These are phyloP conservation scores for Eupithecia exiguata DNA, from an alignment of 2,888 invertebrate genomes.

Conservation along the genomic window DNA sequence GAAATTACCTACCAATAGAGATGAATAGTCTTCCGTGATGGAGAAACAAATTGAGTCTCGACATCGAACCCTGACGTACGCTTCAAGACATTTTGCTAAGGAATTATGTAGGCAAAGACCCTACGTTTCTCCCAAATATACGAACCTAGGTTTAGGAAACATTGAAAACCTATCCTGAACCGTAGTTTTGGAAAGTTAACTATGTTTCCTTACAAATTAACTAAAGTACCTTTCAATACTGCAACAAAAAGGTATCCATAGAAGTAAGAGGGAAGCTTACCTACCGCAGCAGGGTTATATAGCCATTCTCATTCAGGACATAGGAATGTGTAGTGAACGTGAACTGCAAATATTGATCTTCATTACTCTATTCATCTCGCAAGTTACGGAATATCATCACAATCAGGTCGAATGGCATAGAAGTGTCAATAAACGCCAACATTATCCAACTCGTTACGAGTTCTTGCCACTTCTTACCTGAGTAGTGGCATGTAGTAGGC, in stretches of 20 bases:
- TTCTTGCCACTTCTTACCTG: slow-evolving; percentile 21
- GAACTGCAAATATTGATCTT: slow-evolving; percentile 5
- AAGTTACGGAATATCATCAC: slow-evolving; percentile 13
- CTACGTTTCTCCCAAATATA: not conserved
- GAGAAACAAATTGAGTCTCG: slow-evolving; percentile 18
- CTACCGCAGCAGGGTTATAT: not conserved
- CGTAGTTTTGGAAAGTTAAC: no score
- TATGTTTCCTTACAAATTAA: no score
- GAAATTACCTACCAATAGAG: slow-evolving; percentile 22
- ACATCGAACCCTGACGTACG: slow-evolving; percentile 1
- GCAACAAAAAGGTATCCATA: no score
- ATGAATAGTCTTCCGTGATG: slow-evolving; percentile 16
- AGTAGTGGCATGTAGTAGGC: slow-evolving; percentile 31
- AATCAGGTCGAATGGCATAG: slow-evolving; percentile 22
- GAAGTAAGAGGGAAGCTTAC: not conserved
- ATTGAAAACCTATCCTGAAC: no score
- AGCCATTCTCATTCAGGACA: not conserved
- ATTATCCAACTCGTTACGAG: slow-evolving; percentile 53
- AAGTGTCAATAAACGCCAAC: slow-evolving; percentile 41
- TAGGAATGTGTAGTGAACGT: not conserved
- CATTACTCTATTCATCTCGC: slow-evolving; percentile 21
- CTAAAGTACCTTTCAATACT: not conserved
- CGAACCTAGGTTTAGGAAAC: not conserved
- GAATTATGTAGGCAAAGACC: not conserved
- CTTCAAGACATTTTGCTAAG: not conserved